Percentiles rank a stretch among this genome's conserved stretches.
Conservation (phyloP, 2,113 vertebrate species). For the Zosterops pallidus region DNA sequence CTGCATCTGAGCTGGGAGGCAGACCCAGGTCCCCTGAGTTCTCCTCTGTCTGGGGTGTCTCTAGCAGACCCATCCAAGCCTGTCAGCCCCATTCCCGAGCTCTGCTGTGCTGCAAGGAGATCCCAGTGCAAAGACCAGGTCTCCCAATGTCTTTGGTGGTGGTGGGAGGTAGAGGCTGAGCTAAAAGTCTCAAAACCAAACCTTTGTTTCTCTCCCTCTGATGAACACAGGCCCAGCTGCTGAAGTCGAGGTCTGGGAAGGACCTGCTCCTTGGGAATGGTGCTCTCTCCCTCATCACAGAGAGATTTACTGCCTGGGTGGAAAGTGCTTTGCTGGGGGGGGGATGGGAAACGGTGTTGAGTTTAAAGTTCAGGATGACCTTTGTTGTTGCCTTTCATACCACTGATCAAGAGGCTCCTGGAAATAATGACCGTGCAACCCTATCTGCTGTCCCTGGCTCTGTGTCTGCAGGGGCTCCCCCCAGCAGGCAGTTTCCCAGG, state of each 20-base stretch:
- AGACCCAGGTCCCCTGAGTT: not conserved
- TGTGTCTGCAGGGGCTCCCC: not conserved
- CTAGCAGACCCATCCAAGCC: not conserved
- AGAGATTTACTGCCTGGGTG: conserved; percentile 44
- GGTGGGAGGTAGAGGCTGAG: not conserved
- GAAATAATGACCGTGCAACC: conserved; percentile 52
- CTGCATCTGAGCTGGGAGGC: not conserved
- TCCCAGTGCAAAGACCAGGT: not conserved
- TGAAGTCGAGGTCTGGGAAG: not conserved
- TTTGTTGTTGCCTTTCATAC: conserved; percentile 66
- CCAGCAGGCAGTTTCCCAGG: conserved; percentile 9
- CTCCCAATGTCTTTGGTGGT: not conserved
- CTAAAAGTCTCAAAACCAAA: not conserved
- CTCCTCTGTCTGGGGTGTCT: not conserved
- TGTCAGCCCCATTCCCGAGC: accelerated
- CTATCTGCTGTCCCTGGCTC: not conserved
- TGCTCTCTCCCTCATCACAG: not conserved
- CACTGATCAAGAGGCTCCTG: conserved; percentile 51
- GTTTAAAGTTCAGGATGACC: conserved; percentile 68
- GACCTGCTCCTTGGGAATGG: not conserved
- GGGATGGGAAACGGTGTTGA: conserved; percentile 26
- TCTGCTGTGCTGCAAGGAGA: not conserved
- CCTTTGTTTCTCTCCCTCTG: accelerated
- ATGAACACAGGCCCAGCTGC: not conserved
- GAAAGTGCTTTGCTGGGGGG: conserved; percentile 8